These are phyloP conservation scores for Acanthurus lineatus DNA, from an alignment of 2,797 vertebrate species.

Conservation along the genomic window DNA sequence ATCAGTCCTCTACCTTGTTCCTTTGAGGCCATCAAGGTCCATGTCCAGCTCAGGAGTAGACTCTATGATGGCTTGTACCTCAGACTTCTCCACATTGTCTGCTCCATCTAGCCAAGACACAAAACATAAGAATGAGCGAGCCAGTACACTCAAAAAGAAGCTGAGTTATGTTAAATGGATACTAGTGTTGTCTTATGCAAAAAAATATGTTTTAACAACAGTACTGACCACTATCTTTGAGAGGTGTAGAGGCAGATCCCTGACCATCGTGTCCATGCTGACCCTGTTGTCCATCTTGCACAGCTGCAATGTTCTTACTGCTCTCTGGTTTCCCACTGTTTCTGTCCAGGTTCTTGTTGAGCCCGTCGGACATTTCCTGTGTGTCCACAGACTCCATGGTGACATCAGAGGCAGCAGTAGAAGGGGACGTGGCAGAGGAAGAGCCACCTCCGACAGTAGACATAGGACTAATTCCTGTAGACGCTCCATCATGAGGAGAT, in stretches of 20 bases:
- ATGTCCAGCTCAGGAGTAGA: slow-evolving; percentile 98
- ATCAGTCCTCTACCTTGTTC: slow-evolving; percentile 88
- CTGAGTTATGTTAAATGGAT: background rate
- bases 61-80: slow-evolving; percentile 97
- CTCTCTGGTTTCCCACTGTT: slow-evolving; percentile 84
- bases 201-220: background rate
- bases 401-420: slow-evolving; percentile 82
- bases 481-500: slow-evolving; percentile 30
- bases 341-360: slow-evolving; percentile 83
- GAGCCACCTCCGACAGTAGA: slow-evolving; percentile 6
- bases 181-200: background rate
- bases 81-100: slow-evolving; percentile 92
- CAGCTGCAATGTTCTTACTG: slow-evolving; percentile 86
- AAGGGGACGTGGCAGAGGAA: slow-evolving; percentile 57
- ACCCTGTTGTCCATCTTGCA: slow-evolving; percentile 80
- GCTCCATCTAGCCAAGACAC: slow-evolving; percentile 79
- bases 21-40: slow-evolving; percentile 92
- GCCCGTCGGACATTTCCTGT: slow-evolving; percentile 79
- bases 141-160: background rate
- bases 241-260: background rate
- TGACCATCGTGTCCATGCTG: background rate
- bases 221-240: slow-evolving; percentile 51
- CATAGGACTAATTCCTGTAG: slow-evolving; percentile 68
- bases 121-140: background rate
- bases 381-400: slow-evolving; percentile 80